Base-by-base conservation (phyloP, 2,888 invertebrate genomes). In the Apotomis turbidana region DNA sequence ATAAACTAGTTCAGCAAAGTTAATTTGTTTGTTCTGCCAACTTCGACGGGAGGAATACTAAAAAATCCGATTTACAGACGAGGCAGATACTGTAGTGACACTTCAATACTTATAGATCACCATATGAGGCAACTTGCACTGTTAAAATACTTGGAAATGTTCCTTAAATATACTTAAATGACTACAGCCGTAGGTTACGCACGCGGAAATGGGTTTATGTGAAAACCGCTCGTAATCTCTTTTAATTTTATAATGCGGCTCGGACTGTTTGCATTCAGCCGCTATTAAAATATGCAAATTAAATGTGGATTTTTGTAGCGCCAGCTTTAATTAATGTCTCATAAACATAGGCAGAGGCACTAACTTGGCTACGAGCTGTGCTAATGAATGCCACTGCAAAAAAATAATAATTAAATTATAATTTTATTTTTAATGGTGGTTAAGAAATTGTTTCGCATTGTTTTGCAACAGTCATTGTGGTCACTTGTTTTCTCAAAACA, bases 241-340 rank as follows among this genome's bases (percentile, higher is more conserved):
- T 84, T 86, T 51, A 70, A 63, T 63, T 64, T 86, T 85, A 85
- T 81, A 82, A 80, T 76, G 77, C 80, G 78, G 80, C 74, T 84
- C 80, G 85, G 80, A 79, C 77, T 78, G 79, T 80, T 85, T 85
- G 81, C 82, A 84, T 79, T 76, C 84, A 84, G 86, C 90, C 79
- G 83, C 87, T 36, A 89, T 86, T 83, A 84, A 85, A 74, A 76
- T 85, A 90, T 89, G 88, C 83, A 86, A 89, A 90, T 90, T 86
- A 85, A 84, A 61, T 54, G 60, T 60, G 73, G 58, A 73, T 68
- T 73, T 68, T 68, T 68, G 66, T 59, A 63, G 51, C 44, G 59
- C 46, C 36, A 38, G 60, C 49, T 41, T 49, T 66, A 60, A 67
- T 57, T 13, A 49, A 55, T 66, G 66, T 46, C 15, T 66, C 38